phyloP scores from a whole-genome alignment of 2,797 vertebrate genomes.

The Sebastes nivosus region DNA sequence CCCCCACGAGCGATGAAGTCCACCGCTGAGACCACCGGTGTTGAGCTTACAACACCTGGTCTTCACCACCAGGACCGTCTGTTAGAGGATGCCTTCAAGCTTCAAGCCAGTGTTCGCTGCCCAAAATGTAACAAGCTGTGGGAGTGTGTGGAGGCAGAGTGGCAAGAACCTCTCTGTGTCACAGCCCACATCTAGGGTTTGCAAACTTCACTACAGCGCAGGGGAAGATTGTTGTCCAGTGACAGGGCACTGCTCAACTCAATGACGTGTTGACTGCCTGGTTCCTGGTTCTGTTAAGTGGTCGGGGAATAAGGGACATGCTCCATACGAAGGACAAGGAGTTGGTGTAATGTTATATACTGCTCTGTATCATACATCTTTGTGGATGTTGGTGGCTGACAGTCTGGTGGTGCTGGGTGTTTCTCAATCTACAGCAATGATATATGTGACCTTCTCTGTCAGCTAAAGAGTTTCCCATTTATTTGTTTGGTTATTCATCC shows the following conservation, averaged over 20 bases:
- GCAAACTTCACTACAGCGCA: conserved; percentile 14
- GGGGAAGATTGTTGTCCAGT: conserved; percentile 2
- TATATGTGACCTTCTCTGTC: background rate
- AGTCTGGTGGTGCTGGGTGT: background rate
- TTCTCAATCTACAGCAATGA: background rate
- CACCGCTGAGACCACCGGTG: background rate
- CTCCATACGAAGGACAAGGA: background rate
- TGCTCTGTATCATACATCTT: background rate
- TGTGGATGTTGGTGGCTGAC: background rate
- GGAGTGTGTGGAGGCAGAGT: conserved; percentile 11
- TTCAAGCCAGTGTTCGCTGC: conserved; percentile 9
- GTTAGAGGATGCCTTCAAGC: background rate
- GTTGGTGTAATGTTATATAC: background rate
- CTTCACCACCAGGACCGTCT: conserved; percentile 4
- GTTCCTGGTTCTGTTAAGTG: conserved; percentile 26
- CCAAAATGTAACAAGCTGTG: conserved; percentile 29
- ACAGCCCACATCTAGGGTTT: conserved; percentile 21
- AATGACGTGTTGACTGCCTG: background rate
- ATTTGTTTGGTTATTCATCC: background rate
- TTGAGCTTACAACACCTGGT: conserved; percentile 1
- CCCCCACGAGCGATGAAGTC: background rate
- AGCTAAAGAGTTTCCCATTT: background rate
- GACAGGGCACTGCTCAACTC: background rate
- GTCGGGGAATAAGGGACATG: conserved; percentile 5
- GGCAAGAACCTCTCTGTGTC: conserved; percentile 13